Percentiles rank a stretch among this genome's conserved stretches.
Evolutionary conservation across 2,113 vertebrate species (phyloP).

Genomic region (Noctilio leporinus): DNA sequence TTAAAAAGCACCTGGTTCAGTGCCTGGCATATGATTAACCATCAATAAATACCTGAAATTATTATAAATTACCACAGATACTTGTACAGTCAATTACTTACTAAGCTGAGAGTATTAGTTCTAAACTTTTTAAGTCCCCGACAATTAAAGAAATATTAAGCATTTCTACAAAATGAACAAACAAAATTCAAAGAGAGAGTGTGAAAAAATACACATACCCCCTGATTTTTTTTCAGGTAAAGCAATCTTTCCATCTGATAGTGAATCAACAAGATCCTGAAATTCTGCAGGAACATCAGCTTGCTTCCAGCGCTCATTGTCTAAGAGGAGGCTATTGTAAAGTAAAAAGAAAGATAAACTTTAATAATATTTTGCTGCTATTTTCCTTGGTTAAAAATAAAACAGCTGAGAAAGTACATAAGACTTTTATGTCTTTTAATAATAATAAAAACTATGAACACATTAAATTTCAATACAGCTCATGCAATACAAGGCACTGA

Average conservation of each 20-base stretch:
- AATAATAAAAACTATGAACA: background rate
- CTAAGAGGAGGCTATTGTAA: constrained; percentile 88
- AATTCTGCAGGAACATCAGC: constrained; percentile 97
- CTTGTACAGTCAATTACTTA: background rate
- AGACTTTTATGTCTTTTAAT: background rate
- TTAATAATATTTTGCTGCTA: background rate
- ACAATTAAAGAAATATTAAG: constrained; percentile 28
- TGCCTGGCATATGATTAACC: background rate
- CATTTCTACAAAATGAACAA: constrained; percentile 5
- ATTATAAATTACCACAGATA: constrained; percentile 9
- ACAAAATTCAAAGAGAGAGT: background rate
- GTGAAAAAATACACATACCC: constrained; percentile 77
- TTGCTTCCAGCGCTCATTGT: constrained; percentile 98
- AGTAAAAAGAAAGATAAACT: constrained; percentile 47
- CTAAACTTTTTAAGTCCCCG: background rate
- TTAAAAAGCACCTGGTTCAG: background rate
- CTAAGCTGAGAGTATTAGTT: background rate
- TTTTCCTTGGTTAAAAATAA: background rate
- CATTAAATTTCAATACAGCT: background rate
- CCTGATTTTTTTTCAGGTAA: constrained; percentile 89
- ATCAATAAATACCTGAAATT: constrained; percentile 12
- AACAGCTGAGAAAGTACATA: background rate
- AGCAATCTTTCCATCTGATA: constrained; percentile 90
- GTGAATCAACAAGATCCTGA: constrained; percentile 94
- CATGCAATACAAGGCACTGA: background rate